Conservation (phyloP, 2,797 vertebrate species). For the Gobio occitaniae region DNA sequence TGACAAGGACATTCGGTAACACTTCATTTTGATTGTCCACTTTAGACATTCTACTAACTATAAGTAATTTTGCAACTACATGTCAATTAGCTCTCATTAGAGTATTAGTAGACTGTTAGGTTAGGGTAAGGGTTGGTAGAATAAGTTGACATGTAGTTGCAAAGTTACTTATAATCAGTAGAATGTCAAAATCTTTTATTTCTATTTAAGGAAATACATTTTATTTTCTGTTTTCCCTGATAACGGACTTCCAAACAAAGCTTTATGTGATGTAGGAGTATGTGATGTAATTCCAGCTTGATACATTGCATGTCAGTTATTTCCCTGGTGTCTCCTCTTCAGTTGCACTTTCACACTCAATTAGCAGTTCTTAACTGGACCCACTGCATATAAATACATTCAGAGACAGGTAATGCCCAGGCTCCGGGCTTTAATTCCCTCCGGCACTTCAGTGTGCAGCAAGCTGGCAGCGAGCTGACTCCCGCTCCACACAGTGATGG, state of each 20-base stretch:
- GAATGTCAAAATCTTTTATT: background rate
- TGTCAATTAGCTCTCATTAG: too few relatives aligned
- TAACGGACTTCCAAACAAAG: conserved; percentile 1
- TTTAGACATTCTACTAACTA: too few relatives aligned
- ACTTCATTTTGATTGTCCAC: too few relatives aligned
- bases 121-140: too few relatives aligned
- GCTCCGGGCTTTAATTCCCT: conserved; percentile 64
- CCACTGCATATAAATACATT: conserved; percentile 61
- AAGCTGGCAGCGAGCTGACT: conserved; percentile 50
- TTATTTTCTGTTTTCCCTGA: background rate
- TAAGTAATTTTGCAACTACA: too few relatives aligned
- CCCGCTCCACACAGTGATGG: conserved; percentile 61
- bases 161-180: too few relatives aligned
- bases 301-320: background rate
- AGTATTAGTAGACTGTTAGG: too few relatives aligned
- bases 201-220: too few relatives aligned
- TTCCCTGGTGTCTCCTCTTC: background rate
- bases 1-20: too few relatives aligned
- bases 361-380: conserved; percentile 34
- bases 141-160: too few relatives aligned
- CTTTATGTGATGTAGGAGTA: background rate
- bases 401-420: conserved; percentile 55
- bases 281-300: conserved; percentile 8
- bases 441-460: conserved; percentile 37
- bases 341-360: conserved; percentile 22